Conservation (phyloP, 1,140 invertebrate genomes). For the Nylanderia fulva region DNA sequence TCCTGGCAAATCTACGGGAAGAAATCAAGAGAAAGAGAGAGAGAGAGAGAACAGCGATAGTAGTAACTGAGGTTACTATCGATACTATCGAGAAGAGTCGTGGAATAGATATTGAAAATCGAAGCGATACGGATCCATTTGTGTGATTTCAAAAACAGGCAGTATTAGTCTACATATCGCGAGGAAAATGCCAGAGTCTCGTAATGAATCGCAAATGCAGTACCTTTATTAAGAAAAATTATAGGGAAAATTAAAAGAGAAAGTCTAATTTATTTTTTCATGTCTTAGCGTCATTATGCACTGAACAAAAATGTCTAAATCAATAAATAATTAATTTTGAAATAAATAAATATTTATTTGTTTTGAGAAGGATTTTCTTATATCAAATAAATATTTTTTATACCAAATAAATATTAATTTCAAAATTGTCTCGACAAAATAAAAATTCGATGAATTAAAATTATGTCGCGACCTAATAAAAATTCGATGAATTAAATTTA, state of each 20-base stretch:
- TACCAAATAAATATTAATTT: too few species aligned
- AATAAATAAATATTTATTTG: too few species aligned
- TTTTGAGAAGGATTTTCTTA: too few species aligned
- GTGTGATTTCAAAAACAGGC: slow-evolving; percentile 15
- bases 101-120: slow-evolving; percentile 29
- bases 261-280: slow-evolving; percentile 16
- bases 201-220: slow-evolving; percentile 11
- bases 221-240: slow-evolving; percentile 6
- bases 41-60: neutral
- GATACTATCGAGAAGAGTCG: neutral
- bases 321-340: too few species aligned
- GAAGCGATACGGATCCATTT: slow-evolving; percentile 23
- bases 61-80: slow-evolving; percentile 22
- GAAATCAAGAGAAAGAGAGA: slow-evolving; percentile 1
- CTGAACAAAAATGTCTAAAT: too few species aligned
- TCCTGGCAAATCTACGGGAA: slow-evolving; percentile 44
- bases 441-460: too few species aligned
- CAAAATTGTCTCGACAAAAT: too few species aligned
- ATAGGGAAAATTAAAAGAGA: slow-evolving; percentile 7
- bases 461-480: too few species aligned
- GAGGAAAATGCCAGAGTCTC: neutral
- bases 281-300: neutral
- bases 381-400: too few species aligned
- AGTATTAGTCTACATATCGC: slow-evolving; percentile 24
- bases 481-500: too few species aligned